phyloP scores from a whole-genome alignment of 2,113 vertebrate genomes.

The Channa argus region DNA sequence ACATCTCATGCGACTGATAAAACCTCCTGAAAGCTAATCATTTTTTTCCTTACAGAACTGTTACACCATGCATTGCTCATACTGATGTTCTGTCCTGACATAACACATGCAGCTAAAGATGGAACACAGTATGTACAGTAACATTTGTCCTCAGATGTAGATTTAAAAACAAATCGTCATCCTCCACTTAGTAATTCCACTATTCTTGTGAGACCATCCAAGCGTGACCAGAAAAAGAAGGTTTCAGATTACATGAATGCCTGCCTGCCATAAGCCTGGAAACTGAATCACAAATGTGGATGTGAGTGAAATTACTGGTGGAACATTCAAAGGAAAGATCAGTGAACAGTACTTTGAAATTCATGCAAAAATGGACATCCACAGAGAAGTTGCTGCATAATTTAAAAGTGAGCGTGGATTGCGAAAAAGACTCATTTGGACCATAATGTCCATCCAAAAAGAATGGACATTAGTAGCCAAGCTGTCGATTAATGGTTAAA shows the following conservation, averaged over 20 bases:
- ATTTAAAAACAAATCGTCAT: neutral
- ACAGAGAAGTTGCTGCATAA: too few relatives aligned
- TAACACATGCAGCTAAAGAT: constrained; percentile 2
- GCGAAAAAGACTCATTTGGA: too few relatives aligned
- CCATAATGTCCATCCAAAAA: too few relatives aligned
- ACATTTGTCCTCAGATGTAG: neutral
- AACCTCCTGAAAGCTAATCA: constrained; percentile 42
- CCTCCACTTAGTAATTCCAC: neutral
- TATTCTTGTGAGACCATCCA: neutral
- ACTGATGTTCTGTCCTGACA: neutral
- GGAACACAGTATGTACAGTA: neutral
- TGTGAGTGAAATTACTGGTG: neutral
- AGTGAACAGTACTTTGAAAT: neutral
- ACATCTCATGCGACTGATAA: constrained; percentile 46
- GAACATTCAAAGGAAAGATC: neutral
- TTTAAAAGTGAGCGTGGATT: too few relatives aligned
- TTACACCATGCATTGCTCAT: constrained; percentile 48
- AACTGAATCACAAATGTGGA: neutral
- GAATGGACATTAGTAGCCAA: neutral
- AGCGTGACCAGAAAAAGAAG: neutral
- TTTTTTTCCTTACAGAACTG: constrained; percentile 38
- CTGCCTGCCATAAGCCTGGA: neutral
- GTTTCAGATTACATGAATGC: neutral
- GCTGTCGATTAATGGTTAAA: constrained; percentile 3
- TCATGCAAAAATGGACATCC: neutral